A percentile compares a stretch with the other conserved stretches of the same genome.
These are phyloP conservation scores for Erynnis tages DNA, from an alignment of 2,888 invertebrate species.

Conservation along the genomic window DNA sequence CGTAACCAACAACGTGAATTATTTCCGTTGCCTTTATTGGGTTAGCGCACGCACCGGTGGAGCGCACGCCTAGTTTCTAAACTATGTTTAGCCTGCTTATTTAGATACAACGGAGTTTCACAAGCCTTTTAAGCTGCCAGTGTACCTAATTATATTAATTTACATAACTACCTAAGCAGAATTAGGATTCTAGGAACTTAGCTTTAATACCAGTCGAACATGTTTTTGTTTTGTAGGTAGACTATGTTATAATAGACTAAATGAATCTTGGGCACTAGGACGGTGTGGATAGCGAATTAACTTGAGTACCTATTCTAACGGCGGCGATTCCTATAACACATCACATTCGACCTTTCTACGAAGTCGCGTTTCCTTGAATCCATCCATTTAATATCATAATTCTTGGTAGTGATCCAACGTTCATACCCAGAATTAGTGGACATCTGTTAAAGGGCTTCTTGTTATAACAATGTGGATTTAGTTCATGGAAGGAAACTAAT, in stretches of 20 bases:
- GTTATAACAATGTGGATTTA: not conserved
- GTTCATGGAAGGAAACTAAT: too few relatives aligned
- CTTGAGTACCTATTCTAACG: not conserved
- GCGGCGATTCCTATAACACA: conserved; percentile 4
- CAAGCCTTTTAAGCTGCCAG: not conserved
- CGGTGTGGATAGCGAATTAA: not conserved
- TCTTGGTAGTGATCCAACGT: not conserved
- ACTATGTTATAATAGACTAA: too few relatives aligned
- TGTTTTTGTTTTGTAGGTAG: too few relatives aligned
- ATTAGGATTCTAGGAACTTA: too few relatives aligned
- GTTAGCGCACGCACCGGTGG: not conserved
- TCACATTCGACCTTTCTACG: conserved; percentile 10
- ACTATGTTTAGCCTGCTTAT: not conserved
- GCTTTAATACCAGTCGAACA: too few relatives aligned
- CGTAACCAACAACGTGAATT: conserved; percentile 9
- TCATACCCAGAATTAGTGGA: not conserved
- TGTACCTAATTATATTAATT: too few relatives aligned
- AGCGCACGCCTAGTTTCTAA: conserved; percentile 6
- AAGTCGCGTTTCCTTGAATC: conserved; percentile 1
- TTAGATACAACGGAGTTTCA: not conserved
- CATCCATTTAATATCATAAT: conserved; percentile 2
- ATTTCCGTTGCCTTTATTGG: conserved; percentile 15
- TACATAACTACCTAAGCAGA: too few relatives aligned
- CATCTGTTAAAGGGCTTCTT: not conserved
- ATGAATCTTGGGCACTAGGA: too few relatives aligned